Evolutionary conservation across 2,113 vertebrate species (phyloP), one percentile per base, ranked within the genome.

Genomic region (Barnardius zonarius): DNA sequence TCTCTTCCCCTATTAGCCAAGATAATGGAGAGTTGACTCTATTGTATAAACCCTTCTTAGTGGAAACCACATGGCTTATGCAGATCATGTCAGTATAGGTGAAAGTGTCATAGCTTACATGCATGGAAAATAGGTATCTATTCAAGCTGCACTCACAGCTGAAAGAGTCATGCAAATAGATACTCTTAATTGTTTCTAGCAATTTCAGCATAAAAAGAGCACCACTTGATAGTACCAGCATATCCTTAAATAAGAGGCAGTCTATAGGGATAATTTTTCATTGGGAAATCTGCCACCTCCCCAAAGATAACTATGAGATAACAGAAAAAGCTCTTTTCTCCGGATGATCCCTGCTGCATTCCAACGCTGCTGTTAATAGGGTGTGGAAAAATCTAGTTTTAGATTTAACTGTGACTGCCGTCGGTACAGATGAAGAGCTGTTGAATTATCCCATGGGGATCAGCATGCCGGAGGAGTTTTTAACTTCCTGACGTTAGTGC

Each of bases 271-370:
- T 93, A 86, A 75, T 94, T 93, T 94, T 88, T 94, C 80, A 64
- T 33, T 52, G 80, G 66, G 76, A 90, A 88, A 86, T 81, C 69
- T 93, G 68, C 72, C 76, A 78, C 86, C 79, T 93, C 52, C 76
- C 94, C 90, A 78, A 39, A 90, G 83, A 84, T 90, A 93, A 70
- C 83, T 77, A 35, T 75, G 86, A 78, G 73, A 90, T 95, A 96
- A 95, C 88, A 90, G 64, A 92, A 85, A 78, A 74, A 1, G 6
- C 39, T 75, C 37, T 90, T 78, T 66, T 44, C 63, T 82, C 44
- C 2, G 11, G 9, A 54, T 83, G 43, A 52, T 93, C 46, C 72
- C 33, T 62, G 30, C 95, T 95, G 76, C 52, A 94, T 93, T 94
- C 76, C 92, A 89, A 91, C 89, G 33, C 44, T 87, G 61, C 77